Evolutionary conservation across 2,113 vertebrate genomes (phyloP).

Genomic region (Okapia johnstoni): DNA sequence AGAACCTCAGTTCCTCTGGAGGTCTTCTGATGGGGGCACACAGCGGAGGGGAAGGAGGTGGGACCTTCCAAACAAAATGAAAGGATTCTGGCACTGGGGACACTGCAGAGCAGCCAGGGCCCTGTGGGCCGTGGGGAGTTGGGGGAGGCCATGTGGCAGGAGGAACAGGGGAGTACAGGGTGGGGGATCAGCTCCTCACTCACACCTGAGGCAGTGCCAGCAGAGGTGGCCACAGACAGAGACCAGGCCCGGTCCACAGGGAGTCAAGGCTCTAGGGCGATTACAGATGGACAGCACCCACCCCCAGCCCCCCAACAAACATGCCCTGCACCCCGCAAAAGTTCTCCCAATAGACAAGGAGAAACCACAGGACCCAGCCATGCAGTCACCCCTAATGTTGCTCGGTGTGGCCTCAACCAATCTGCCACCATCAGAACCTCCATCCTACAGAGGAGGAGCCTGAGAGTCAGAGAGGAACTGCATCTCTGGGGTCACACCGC

Average conservation of each 20-base stretch:
- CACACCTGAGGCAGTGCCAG: accelerated
- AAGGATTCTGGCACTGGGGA: background rate
- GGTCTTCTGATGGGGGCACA: background rate
- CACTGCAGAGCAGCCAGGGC: background rate
- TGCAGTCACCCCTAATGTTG: accelerated
- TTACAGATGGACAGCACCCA: accelerated
- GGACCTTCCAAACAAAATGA: background rate
- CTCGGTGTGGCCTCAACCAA: background rate
- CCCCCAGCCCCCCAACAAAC: accelerated
- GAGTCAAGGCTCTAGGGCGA: accelerated
- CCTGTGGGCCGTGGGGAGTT: background rate
- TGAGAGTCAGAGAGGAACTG: background rate
- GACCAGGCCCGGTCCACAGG: accelerated
- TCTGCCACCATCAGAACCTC: accelerated
- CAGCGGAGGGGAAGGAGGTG: background rate
- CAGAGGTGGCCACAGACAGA: background rate
- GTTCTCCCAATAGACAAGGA: background rate
- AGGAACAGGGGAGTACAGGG: accelerated
- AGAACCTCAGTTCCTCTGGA: background rate
- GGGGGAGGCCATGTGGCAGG: background rate
- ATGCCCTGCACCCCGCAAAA: accelerated
- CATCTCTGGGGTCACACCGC: background rate
- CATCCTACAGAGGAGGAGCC: background rate
- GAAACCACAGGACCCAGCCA: background rate
- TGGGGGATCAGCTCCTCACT: background rate